These are phyloP conservation scores for Anastrepha ludens DNA, from an alignment of 1,140 invertebrate genomes.

Conservation along the genomic window DNA sequence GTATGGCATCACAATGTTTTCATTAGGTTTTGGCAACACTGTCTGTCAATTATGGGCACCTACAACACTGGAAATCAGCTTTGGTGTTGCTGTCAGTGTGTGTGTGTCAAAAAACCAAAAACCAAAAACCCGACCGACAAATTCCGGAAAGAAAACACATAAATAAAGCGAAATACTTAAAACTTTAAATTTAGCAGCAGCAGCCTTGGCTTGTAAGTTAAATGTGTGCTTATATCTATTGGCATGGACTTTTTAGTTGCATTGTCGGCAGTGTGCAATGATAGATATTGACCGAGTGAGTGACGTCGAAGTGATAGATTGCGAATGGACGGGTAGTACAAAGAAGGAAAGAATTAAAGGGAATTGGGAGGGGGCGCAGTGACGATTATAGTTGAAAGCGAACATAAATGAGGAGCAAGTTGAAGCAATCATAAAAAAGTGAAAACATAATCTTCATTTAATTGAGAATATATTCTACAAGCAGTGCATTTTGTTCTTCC, in stretches of 20 bases:
- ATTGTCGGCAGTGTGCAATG: neutral
- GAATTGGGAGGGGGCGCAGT: neutral
- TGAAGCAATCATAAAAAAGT: conserved; percentile 5
- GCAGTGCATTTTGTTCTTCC: neutral
- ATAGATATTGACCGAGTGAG: conserved; percentile 15
- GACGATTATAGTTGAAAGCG: neutral
- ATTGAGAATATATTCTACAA: neutral
- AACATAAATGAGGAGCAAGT: conserved; percentile 5
- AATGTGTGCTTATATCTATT: neutral
- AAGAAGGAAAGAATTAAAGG: neutral
- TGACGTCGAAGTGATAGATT: conserved; percentile 39
- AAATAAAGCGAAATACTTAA: conserved; percentile 45
- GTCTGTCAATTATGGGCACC: neutral
- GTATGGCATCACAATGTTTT: neutral
- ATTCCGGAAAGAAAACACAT: conserved; percentile 49
- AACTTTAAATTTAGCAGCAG: conserved; percentile 46
- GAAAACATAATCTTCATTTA: neutral
- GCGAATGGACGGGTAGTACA: neutral
- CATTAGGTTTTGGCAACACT: neutral
- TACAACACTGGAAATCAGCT: conserved; percentile 41
- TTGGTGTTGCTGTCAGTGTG: conserved; percentile 41
- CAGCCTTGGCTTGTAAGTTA: conserved; percentile 47
- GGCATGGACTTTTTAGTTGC: neutral
- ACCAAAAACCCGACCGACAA: conserved; percentile 24
- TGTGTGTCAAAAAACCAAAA: conserved; percentile 32